A percentile compares a stretch with the other conserved stretches of the same genome.
phyloP scores from a whole-genome alignment of 1,140 invertebrate genomes.

The Drosophila biarmipes region DNA sequence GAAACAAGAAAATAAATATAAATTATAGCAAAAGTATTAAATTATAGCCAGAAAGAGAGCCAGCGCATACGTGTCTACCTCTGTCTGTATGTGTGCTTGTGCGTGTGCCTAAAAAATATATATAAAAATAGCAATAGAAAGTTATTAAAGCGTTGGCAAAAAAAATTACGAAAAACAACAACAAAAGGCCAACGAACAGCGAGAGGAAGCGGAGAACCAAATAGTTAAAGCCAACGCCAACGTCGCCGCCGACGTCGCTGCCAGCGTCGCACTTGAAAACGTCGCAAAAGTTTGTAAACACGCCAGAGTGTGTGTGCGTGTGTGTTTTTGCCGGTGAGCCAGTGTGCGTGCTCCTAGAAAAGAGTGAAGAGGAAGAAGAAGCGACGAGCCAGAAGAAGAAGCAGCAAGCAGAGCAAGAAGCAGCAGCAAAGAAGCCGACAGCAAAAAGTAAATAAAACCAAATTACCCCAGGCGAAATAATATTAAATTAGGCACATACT shows the following conservation, averaged over 20 bases:
- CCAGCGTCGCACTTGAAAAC: slow-evolving; percentile 74
- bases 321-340: slow-evolving; percentile 30
- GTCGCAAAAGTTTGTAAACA: slow-evolving; percentile 82
- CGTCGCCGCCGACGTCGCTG: slow-evolving; percentile 40
- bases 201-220: slow-evolving; percentile 59
- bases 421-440: slow-evolving; percentile 34
- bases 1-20: slow-evolving; percentile 44
- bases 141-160: slow-evolving; percentile 72
- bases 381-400: slow-evolving; percentile 14
- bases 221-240: slow-evolving; percentile 75
- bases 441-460: slow-evolving; percentile 71
- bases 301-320: slow-evolving; percentile 38
- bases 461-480: slow-evolving; percentile 37
- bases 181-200: slow-evolving; percentile 48
- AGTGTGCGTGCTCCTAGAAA: slow-evolving; percentile 61
- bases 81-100: slow-evolving; percentile 14
- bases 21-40: slow-evolving; percentile 61
- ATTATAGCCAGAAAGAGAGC: slow-evolving; percentile 48
- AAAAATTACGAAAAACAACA: slow-evolving; percentile 29
- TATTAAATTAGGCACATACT: slow-evolving; percentile 48
- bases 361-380: slow-evolving; percentile 42
- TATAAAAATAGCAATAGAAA: slow-evolving; percentile 82
- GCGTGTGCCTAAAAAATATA: slow-evolving; percentile 52
- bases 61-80: slow-evolving; percentile 47
- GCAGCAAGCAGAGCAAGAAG: background rate